Base-by-base conservation (phyloP, 2,888 invertebrate species). In the Caenorhabditis sp. region DNA sequence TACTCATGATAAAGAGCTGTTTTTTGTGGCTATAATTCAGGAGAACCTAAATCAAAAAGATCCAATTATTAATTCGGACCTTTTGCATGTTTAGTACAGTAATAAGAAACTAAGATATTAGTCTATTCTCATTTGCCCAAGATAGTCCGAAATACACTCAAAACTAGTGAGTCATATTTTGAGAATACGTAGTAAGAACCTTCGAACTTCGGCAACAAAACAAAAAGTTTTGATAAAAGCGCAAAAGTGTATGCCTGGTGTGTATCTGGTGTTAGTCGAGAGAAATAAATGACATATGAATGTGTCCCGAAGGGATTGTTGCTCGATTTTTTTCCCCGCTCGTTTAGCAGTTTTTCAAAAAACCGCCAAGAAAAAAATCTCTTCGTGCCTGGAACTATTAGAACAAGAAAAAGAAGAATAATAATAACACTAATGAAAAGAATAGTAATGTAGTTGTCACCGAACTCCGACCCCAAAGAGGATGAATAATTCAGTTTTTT, bases 231-330 rank as follows among this genome's bases (percentile, higher is more conserved):
- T 58, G 69, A 69, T 69, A 64, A 61, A 59, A 58, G 56, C 26
- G 20, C 14, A 20, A 20, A 56, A 56, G 23, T 20, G 61, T 36
- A 21, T 14, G 59, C 25, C n/a, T n/a, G 36, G 31, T 63, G 57
- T 56, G 61, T 43, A 43, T 43, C 43, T 43, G 43, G 43, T 43
- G 43, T 43, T 43, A 43, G 43, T 43, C 43, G 43, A 43, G 43
- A 43, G 58, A 61, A 56, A 68, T 68, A 68, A 72, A 72, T 72
- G 72, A 68, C 67, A 72, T 68, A 72, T 72, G 72, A 64, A 68
- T 65, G 62, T 43, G 72, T 72, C 67, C 72, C 67, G 53, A 49
- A 57, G 64, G 67, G 59, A 58, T 58, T 26, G 56, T 17, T 26
- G 25, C 26, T 56, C 56, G 17, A 43, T 43, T 43, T 43, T 43